Evolutionary conservation across 2,888 invertebrate species (phyloP).

Genomic region (Sinotaia quadrata): DNA sequence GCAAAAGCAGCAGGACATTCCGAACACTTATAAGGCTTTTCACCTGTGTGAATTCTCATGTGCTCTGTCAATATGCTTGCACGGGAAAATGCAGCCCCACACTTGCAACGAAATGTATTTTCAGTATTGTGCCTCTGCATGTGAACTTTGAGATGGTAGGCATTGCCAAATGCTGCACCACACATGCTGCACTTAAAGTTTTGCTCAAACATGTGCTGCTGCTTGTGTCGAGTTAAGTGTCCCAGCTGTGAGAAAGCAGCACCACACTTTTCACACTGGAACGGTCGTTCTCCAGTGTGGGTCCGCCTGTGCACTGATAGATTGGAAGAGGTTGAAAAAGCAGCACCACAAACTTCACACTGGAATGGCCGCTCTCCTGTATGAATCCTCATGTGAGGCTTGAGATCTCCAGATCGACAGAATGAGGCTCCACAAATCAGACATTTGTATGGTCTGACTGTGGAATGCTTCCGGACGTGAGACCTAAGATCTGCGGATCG

Average conservation of each 20-base stretch:
- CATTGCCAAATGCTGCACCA: conserved; percentile 12
- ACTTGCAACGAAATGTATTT: conserved; percentile 35
- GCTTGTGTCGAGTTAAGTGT: conserved; percentile 21
- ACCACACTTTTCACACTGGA: conserved; percentile 36
- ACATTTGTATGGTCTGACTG: conserved; percentile 23
- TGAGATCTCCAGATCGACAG: conserved; percentile 20
- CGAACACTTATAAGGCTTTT: conserved; percentile 34
- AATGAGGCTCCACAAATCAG: conserved; percentile 15
- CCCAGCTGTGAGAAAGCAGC: conserved; percentile 28
- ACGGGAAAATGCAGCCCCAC: conserved; percentile 35
- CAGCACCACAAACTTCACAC: conserved; percentile 29
- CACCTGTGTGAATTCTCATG: conserved; percentile 38
- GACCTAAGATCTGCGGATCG: conserved; percentile 13
- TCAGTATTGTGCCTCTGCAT: conserved; percentile 37
- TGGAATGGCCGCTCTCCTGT: conserved; percentile 23
- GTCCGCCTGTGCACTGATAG: conserved; percentile 31
- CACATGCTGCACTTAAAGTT: conserved; percentile 7
- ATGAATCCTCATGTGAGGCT: conserved; percentile 27
- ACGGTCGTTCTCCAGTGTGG: conserved; percentile 37
- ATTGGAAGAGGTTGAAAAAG: conserved; percentile 17
- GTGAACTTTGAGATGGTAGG: conserved; percentile 30
- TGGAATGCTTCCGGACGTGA: conserved; percentile 16
- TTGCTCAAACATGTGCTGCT: conserved; percentile 17
- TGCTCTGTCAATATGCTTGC: conserved; percentile 37
- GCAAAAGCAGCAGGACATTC: conserved; percentile 28